These are phyloP conservation scores for Palloptera scutellata DNA, from an alignment of 2,888 invertebrate species.

Conservation along the genomic window DNA sequence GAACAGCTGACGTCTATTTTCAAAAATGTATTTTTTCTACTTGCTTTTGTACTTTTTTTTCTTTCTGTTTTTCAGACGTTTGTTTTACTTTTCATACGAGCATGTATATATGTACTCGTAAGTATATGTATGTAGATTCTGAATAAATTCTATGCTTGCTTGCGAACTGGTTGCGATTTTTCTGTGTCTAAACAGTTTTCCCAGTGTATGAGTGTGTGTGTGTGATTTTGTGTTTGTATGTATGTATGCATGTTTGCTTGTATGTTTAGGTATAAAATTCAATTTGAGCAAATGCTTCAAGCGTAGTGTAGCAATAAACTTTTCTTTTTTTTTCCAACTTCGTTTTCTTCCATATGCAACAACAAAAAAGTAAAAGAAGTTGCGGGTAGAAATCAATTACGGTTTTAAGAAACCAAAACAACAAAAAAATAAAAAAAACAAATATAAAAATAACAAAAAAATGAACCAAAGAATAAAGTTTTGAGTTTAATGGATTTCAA, in stretches of 20 bases:
- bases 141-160: not conserved
- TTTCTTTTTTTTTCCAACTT: not conserved
- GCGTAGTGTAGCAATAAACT: slow-evolving; percentile 26
- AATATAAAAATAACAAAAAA: too few relatives aligned
- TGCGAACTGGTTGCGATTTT: not conserved
- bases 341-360: too few relatives aligned
- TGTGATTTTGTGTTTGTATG: not conserved
- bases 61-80: not conserved
- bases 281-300: slow-evolving; percentile 22
- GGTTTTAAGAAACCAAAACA: slow-evolving; percentile 9
- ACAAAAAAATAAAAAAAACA: not conserved
- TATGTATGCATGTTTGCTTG: not conserved
- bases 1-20: slow-evolving; percentile 26
- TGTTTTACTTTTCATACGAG: not conserved
- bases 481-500: too few relatives aligned
- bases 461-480: too few relatives aligned
- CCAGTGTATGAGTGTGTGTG: not conserved
- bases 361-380: slow-evolving; percentile 1
- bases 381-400: slow-evolving; percentile 22
- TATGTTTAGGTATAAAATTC: slow-evolving; percentile 13
- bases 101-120: not conserved
- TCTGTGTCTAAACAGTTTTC: not conserved
- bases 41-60: not conserved
- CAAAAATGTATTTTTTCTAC: slow-evolving; percentile 19
- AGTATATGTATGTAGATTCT: not conserved